Evolutionary conservation across 2,113 vertebrate genomes (phyloP).

Genomic region (Apodemus speciosus): DNA sequence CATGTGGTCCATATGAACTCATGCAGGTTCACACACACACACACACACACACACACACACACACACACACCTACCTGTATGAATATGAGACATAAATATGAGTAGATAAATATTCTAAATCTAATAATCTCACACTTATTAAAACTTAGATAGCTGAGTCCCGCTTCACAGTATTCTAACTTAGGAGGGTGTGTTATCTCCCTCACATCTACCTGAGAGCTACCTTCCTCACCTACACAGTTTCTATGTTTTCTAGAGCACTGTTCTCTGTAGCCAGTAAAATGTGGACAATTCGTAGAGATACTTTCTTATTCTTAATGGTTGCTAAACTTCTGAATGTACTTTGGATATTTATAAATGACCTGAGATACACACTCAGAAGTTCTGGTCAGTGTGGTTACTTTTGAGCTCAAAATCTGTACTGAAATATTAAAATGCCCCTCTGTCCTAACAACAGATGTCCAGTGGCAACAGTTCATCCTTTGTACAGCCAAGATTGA

Average conservation of each 20-base stretch:
- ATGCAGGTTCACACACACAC: not conserved
- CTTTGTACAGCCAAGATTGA: conserved; percentile 50
- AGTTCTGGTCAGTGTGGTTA: not conserved
- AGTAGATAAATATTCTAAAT: not conserved
- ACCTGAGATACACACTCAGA: not conserved
- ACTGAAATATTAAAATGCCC: conserved; percentile 17
- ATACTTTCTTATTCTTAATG: not conserved
- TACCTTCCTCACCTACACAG: not conserved
- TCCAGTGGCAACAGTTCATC: conserved; percentile 15
- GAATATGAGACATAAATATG: not conserved
- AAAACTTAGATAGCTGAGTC: not conserved
- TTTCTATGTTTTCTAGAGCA: not conserved
- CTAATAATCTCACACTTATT: not conserved
- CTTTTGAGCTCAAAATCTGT: not conserved
- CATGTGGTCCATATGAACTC: no score
- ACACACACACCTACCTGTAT: not conserved
- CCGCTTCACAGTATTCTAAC: not conserved
- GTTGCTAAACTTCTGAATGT: not conserved
- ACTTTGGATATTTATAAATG: not conserved
- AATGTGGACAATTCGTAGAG: not conserved
- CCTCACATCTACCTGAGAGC: not conserved
- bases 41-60: not conserved
- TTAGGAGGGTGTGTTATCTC: not conserved
- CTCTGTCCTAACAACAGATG: not conserved
- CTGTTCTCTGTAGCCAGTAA: not conserved